These are phyloP conservation scores for Pteronura brasiliensis DNA, from an alignment of 2,113 vertebrate genomes.

Conservation along the genomic window DNA sequence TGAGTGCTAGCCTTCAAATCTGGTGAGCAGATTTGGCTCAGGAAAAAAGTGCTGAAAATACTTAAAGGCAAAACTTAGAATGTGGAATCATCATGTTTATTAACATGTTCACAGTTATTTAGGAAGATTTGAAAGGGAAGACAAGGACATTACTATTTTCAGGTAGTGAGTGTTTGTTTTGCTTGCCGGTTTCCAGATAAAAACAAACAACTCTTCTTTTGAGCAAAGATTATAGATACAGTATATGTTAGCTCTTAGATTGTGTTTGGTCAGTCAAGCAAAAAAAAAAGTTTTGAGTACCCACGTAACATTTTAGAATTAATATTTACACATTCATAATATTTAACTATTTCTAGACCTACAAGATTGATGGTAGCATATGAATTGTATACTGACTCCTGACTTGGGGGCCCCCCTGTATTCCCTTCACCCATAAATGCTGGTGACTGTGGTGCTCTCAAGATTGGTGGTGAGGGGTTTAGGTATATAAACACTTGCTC, in stretches of 20 bases:
- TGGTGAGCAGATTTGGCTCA: conserved; percentile 39
- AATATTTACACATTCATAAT: background rate
- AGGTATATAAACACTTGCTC: background rate
- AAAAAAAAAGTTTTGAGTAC: background rate
- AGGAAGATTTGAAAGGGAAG: background rate
- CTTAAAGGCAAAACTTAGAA: background rate
- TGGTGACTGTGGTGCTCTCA: background rate
- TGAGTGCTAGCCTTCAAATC: conserved; percentile 1
- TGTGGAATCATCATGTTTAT: background rate
- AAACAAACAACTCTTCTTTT: background rate
- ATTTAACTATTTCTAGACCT: background rate
- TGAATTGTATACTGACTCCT: background rate
- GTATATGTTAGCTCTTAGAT: background rate
- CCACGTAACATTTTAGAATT: background rate
- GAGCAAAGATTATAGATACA: background rate
- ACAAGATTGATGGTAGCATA: background rate
- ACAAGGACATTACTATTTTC: background rate
- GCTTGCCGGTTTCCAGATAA: background rate
- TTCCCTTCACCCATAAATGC: background rate
- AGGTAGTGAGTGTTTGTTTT: background rate
- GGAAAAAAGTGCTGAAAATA: conserved; percentile 44
- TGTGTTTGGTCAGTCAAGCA: background rate
- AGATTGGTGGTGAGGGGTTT: background rate
- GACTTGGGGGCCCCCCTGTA: too few species aligned
- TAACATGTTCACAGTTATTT: background rate